Evolutionary conservation across 1,140 invertebrate genomes (phyloP), one percentile per base, ranked within the genome.

Genomic region (Psix sp.): DNA sequence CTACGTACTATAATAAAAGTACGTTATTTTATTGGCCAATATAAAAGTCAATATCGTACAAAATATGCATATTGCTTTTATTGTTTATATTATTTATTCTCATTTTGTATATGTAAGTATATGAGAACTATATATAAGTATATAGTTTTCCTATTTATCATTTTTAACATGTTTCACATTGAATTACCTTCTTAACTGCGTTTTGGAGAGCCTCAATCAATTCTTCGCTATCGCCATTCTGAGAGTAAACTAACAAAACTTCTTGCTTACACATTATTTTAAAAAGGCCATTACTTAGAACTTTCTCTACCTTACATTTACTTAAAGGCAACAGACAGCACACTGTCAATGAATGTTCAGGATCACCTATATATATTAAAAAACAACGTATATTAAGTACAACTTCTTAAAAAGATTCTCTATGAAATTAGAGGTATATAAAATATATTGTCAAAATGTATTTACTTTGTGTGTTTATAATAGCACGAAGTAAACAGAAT

Each of bases 291-390:
- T 82, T 87, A 10, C 86, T 89, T n/a, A 90, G 68, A 57, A 91
- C 83, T 31, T 88, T 83, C 45, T 87, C 86, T 0, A 92, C 80
- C 73, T 86, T 89, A 77, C 90, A 91, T 67, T 91, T 91, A 56
- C 89, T 90, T 2, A 92, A 74, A 0, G 91, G 91, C 46, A 92
- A 85, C 42, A 91, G 88, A 63, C 88, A 89, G 49, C 85, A 88
- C 54, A 90, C 88, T 73, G 88, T 88, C 2, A 92, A 63, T 0
- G 89, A 89, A 67, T 86, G 88, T 18, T 86, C 84, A 9, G 88
- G 84, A 15, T 84, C 80, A 38, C 89, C 87, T 68, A 39, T 7
- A 29, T 5, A 4, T 4, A 24, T 24, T 24, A 9, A 24, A 24
- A 24, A 24, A 24, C 9, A n/a, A n/a, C n/a, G n/a, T n/a, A n/a